Evolutionary conservation across 2,888 invertebrate genomes (phyloP).

Genomic region (Atherix ibis): DNA sequence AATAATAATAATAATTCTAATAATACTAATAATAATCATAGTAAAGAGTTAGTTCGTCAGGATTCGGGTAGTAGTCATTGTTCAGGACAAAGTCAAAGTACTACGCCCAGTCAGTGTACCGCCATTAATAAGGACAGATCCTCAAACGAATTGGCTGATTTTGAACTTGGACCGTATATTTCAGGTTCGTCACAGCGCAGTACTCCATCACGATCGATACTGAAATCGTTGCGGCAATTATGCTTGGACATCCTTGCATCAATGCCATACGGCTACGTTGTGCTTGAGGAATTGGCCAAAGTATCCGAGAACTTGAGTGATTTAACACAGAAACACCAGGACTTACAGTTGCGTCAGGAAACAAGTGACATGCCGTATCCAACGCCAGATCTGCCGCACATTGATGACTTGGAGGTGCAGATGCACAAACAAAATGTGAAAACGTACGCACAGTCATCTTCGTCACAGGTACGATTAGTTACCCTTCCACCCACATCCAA

Average conservation of each 20-base stretch:
- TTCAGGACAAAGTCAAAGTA: slow-evolving; percentile 39
- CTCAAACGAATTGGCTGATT: slow-evolving; percentile 34
- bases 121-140: slow-evolving; percentile 32
- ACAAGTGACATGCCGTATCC: slow-evolving; percentile 34
- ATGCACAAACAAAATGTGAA: no score
- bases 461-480: slow-evolving; percentile 9
- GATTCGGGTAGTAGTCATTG: slow-evolving; percentile 45
- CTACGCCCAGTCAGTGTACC: slow-evolving; percentile 50
- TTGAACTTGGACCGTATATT: slow-evolving; percentile 33
- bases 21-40: slow-evolving; percentile 1
- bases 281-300: slow-evolving; percentile 50
- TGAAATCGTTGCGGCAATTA: slow-evolving; percentile 43
- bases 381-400: slow-evolving; percentile 34
- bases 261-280: slow-evolving; percentile 51
- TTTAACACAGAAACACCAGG: slow-evolving; percentile 9
- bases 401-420: slow-evolving; percentile 29
- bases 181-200: slow-evolving; percentile 15
- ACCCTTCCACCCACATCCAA: slow-evolving; percentile 10
- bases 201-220: slow-evolving; percentile 19
- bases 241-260: slow-evolving; percentile 48
- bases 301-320: slow-evolving; percentile 37
- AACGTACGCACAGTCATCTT: slow-evolving; percentile 11
- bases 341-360: slow-evolving; percentile 1
- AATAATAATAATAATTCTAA: not conserved
- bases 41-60: slow-evolving; percentile 20